Percentiles rank a stretch among this genome's conserved stretches.
Conservation (phyloP, 2,113 vertebrate genomes). For the Gila orcuttii region DNA sequence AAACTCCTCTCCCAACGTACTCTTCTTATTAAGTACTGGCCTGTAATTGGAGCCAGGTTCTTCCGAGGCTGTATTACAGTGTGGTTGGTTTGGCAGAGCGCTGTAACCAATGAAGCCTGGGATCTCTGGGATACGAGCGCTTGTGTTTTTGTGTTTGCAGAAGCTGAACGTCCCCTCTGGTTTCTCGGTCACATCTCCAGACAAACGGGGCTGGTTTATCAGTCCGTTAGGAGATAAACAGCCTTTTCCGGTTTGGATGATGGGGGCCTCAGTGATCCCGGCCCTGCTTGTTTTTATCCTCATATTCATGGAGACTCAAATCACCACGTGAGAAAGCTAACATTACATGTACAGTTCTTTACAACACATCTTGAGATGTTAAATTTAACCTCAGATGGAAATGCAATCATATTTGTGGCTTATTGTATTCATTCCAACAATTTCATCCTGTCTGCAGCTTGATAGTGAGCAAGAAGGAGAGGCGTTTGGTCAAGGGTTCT, state of each 20-base stretch:
- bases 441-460: conserved; percentile 73
- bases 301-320: conserved; percentile 99
- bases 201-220: conserved; percentile 95
- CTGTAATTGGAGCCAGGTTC: conserved; percentile 56
- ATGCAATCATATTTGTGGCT: not conserved
- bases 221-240: conserved; percentile 90
- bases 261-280: conserved; percentile 92
- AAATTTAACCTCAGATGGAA: not conserved
- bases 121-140: conserved; percentile 32
- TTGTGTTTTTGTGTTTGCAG: conserved; percentile 70
- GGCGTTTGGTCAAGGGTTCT: conserved; percentile 89
- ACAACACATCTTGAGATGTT: not conserved
- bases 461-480: conserved; percentile 95
- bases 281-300: conserved; percentile 97
- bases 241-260: conserved; percentile 95
- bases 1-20: conserved; percentile 28
- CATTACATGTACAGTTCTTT: not conserved
- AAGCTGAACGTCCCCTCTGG: conserved; percentile 95
- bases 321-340: conserved; percentile 87
- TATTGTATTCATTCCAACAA: not conserved
- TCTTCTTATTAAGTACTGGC: conserved; percentile 51
- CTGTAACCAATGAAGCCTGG: conserved; percentile 35
- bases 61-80: conserved; percentile 50
- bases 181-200: conserved; percentile 92
- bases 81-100: conserved; percentile 48